Evolutionary conservation across 2,113 vertebrate species (phyloP).

Genomic region (Prunella fulvescens): DNA sequence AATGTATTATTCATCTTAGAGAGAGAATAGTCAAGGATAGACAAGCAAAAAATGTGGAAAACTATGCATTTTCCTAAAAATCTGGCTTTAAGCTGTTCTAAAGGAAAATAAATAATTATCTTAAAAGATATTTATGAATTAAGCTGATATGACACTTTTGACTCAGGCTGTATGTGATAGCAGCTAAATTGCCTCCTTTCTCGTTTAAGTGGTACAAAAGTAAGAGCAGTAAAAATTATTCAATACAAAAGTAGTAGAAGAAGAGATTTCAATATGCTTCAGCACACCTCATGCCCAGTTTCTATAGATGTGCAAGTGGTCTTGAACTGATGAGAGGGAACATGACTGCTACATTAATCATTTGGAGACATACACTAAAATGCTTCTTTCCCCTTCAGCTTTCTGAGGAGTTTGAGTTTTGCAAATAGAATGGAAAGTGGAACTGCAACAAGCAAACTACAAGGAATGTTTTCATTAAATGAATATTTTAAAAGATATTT

Average conservation of each 20-base stretch:
- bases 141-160: not conserved
- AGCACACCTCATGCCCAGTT: not conserved
- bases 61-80: not conserved
- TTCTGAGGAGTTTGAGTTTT: not conserved
- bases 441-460: not conserved
- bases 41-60: not conserved
- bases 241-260: not conserved
- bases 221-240: slow-evolving; percentile 4
- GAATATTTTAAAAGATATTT: not conserved
- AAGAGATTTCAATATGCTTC: slow-evolving; percentile 44
- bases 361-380: slow-evolving; percentile 20
- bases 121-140: slow-evolving; percentile 8
- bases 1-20: not conserved
- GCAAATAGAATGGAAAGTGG: not conserved
- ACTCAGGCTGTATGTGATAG: not conserved
- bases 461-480: not conserved
- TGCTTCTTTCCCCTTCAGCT: slow-evolving; percentile 5
- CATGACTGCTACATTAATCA: slow-evolving; percentile 60
- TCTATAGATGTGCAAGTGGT: slow-evolving; percentile 34
- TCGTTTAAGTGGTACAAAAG: slow-evolving; percentile 39
- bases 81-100: not conserved
- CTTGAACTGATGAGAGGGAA: slow-evolving; percentile 49
- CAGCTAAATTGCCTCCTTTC: slow-evolving; percentile 22
- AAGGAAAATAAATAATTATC: slow-evolving; percentile 14
- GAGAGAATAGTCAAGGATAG: not conserved